A percentile compares a stretch with the other conserved stretches of the same genome.
Conservation (phyloP, 2,888 invertebrate species). For the Perdita meconis region DNA sequence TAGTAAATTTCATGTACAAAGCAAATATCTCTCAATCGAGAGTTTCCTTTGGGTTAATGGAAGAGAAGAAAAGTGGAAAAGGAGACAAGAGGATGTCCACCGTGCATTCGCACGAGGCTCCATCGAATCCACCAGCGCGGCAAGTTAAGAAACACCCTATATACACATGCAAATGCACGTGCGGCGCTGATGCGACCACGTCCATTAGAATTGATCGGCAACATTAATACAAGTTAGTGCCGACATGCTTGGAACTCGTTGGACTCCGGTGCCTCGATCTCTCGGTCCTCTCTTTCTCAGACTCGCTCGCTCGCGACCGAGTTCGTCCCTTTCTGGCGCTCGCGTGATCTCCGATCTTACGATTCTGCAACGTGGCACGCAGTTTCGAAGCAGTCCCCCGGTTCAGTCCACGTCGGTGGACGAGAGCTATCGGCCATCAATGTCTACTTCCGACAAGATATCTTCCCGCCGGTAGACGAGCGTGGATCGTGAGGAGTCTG, state of each 20-base stretch:
- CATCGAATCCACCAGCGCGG: background rate
- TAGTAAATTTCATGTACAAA: too few relatives aligned
- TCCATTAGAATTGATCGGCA: constrained; percentile 83
- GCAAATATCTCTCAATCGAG: too few relatives aligned
- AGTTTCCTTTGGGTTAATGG: too few relatives aligned
- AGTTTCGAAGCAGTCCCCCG: constrained; percentile 63
- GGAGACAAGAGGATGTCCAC: background rate
- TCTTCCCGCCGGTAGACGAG: constrained; percentile 42
- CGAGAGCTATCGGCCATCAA: constrained; percentile 70
- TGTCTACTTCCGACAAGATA: constrained; percentile 72
- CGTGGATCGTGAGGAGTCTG: constrained; percentile 31
- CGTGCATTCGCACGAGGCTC: background rate
- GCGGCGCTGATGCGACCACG: constrained; percentile 80
- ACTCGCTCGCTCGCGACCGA: background rate
- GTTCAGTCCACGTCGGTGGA: constrained; percentile 32
- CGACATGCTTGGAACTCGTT: constrained; percentile 79
- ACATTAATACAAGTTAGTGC: constrained; percentile 84
- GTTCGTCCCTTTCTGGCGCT: constrained; percentile 29
- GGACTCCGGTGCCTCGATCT: constrained; percentile 45
- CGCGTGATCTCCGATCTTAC: constrained; percentile 67
- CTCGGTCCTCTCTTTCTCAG: constrained; percentile 22
- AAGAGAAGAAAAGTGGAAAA: too few relatives aligned
- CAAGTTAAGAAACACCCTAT: constrained; percentile 34
- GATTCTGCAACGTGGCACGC: constrained; percentile 49
- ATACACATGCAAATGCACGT: constrained; percentile 75